Conservation (phyloP, 1,140 invertebrate genomes). For the Pogonus chalceus region DNA sequence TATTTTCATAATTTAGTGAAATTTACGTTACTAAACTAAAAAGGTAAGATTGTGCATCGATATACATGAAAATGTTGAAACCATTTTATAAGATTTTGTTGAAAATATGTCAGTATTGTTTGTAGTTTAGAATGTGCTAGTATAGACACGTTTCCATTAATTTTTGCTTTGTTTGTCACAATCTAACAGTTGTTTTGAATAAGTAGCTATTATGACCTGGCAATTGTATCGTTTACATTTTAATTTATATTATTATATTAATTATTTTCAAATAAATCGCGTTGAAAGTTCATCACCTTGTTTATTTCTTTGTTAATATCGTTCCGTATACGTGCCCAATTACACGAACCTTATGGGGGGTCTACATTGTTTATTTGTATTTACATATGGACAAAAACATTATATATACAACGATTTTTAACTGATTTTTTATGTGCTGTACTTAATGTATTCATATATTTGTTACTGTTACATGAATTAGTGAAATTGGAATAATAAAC, state of each 20-base stretch:
- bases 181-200: conserved; percentile 5
- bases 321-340: conserved; percentile 1
- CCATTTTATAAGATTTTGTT: not conserved
- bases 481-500: not conserved
- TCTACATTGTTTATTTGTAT: not conserved
- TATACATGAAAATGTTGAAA: not conserved
- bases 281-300: not conserved
- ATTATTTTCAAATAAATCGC: not conserved
- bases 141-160: not conserved
- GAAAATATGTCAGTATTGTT: conserved; percentile 1
- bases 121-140: not conserved
- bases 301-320: not conserved
- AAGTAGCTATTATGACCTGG: not conserved
- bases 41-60: not conserved
- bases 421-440: no score
- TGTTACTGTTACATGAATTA: not conserved
- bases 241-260: not conserved
- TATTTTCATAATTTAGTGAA: not conserved
- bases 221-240: not conserved
- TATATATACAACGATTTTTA: no score
- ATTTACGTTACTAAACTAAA: conserved; percentile 1
- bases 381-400: conserved; percentile 5
- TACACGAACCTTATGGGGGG: not conserved
- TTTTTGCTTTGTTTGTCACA: conserved; percentile 6
- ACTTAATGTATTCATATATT: no score